A percentile compares a stretch with the other conserved stretches of the same genome.
Evolutionary conservation across 1,140 invertebrate species (phyloP).

Genomic region (Paramacrobiotus metropolitanus): DNA sequence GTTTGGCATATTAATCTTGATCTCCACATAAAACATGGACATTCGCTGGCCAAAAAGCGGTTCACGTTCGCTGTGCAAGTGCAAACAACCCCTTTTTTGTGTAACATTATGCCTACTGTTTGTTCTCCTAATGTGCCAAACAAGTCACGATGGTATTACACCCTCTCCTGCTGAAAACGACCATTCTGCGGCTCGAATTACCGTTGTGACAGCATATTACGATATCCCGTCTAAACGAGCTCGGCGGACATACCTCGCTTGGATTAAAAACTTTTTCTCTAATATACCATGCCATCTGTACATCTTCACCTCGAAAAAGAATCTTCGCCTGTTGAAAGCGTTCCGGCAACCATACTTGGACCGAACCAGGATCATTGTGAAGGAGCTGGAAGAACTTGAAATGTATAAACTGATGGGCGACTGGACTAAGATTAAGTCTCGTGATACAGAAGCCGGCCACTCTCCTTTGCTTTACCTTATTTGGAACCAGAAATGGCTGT

Average conservation of each 20-base stretch:
- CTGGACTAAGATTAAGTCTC: not conserved
- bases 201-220: not conserved
- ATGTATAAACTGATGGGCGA: not conserved
- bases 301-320: not conserved
- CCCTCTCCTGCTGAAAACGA: no score
- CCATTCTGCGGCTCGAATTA: no score
- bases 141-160: no score
- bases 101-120: no score
- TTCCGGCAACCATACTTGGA: not conserved
- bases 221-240: not conserved
- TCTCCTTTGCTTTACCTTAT: not conserved
- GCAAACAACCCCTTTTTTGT: no score
- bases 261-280: not conserved
- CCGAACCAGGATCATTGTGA: not conserved
- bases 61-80: no score
- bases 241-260: not conserved
- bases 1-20: no score
- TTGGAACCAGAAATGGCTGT: not conserved
- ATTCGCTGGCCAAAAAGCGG: no score
- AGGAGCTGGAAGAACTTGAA: not conserved
- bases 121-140: no score
- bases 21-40: no score
- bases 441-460: not conserved
- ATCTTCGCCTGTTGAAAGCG: not conserved
- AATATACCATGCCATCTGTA: not conserved